A percentile compares a stretch with the other conserved stretches of the same genome.
phyloP scores from a whole-genome alignment of 2,888 invertebrate species.

The Hypomecis atomaria region DNA sequence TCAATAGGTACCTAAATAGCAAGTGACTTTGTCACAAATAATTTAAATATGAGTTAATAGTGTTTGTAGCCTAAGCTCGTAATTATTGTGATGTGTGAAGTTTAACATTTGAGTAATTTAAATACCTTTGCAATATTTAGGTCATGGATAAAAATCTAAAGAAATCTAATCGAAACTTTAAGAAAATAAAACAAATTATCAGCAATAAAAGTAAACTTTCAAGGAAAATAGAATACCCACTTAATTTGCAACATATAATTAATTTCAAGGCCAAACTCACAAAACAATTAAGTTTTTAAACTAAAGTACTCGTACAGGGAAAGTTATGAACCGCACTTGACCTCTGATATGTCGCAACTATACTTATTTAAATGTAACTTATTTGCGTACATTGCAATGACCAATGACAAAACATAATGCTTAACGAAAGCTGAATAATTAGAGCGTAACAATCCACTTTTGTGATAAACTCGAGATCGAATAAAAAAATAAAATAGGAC shows the following conservation, averaged over 20 bases:
- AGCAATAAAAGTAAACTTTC: too few relatives aligned
- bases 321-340: conserved; percentile 25
- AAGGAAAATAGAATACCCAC: too few relatives aligned
- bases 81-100: too few relatives aligned
- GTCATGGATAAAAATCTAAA: too few relatives aligned
- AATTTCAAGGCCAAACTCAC: not conserved
- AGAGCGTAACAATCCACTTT: conserved; percentile 39
- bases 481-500: conserved; percentile 22
- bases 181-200: too few relatives aligned
- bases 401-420: conserved; percentile 31
- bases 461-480: conserved; percentile 33
- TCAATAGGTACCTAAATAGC: too few relatives aligned
- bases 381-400: conserved; percentile 33
- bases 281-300: conserved; percentile 15
- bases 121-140: too few relatives aligned
- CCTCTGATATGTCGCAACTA: conserved; percentile 22
- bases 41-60: too few relatives aligned
- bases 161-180: too few relatives aligned
- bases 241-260: not conserved
- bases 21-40: too few relatives aligned
- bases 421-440: conserved; percentile 32
- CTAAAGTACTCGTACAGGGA: conserved; percentile 3
- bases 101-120: too few relatives aligned
- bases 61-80: too few relatives aligned
- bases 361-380: conserved; percentile 22